phyloP scores from a whole-genome alignment of 2,113 vertebrate genomes.

The Nyctibius bracteatus region DNA sequence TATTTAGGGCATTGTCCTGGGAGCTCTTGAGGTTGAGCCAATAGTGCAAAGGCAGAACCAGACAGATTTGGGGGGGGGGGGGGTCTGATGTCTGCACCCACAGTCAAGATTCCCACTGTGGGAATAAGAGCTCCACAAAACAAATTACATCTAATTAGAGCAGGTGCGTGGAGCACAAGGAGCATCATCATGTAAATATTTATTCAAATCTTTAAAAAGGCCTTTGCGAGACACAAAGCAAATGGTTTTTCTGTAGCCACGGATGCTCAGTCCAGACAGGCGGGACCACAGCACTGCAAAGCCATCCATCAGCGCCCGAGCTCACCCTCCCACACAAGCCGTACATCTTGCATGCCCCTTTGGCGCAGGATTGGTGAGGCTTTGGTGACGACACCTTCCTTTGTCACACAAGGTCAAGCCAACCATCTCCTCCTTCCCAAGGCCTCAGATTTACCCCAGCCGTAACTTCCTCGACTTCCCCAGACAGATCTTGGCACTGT shows the following conservation, averaged over 20 bases:
- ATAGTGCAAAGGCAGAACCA: neutral
- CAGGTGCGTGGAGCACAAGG: neutral
- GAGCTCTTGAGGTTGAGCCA: neutral
- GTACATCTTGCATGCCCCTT: neutral
- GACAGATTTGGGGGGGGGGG: neutral
- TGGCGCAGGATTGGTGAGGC: neutral
- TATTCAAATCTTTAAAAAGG: neutral
- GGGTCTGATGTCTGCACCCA: neutral
- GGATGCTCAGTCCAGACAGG: neutral
- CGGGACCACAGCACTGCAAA: neutral
- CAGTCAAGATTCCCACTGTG: neutral
- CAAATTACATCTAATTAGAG: neutral
- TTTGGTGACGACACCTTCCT: neutral
- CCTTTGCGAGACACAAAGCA: neutral
- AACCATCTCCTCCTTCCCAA: neutral
- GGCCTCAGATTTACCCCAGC: neutral
- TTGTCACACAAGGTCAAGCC: neutral
- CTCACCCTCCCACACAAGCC: neutral
- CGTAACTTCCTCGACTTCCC: neutral
- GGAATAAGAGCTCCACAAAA: neutral
- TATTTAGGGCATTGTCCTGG: neutral
- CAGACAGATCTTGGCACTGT: neutral
- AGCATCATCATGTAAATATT: neutral
- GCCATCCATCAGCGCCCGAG: neutral
- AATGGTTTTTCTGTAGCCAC: neutral